phyloP scores from a whole-genome alignment of 2,888 invertebrate genomes.

The Caenorhabditis wallacei region DNA sequence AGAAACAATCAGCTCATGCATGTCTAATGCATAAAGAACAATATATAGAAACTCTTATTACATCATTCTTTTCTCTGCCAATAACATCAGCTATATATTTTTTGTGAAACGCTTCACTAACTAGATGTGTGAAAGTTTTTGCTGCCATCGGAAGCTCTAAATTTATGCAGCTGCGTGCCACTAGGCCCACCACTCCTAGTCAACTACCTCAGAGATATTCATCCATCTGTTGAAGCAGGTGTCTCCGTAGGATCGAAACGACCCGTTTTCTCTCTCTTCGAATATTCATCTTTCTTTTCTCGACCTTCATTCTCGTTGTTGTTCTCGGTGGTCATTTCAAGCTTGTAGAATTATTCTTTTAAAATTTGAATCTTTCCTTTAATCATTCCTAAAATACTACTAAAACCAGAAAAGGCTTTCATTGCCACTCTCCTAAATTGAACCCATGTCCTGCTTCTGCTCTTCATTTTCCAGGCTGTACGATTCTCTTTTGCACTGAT shows the following conservation, averaged over 20 bases:
- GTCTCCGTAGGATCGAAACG: constrained; percentile 3
- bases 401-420: constrained; percentile 6
- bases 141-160: constrained; percentile 22
- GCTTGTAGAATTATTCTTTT: too few relatives aligned
- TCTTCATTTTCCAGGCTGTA: constrained; percentile 23
- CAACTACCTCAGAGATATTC: constrained; percentile 44
- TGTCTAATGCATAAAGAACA: neutral
- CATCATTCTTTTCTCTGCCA: neutral
- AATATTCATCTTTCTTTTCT: constrained; percentile 40
- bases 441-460: constrained; percentile 9
- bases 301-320: constrained; percentile 23
- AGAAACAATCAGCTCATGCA: neutral
- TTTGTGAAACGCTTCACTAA: constrained; percentile 11
- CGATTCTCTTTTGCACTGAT: constrained; percentile 27
- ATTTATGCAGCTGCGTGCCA: constrained; percentile 51
- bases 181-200: neutral
- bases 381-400: too few relatives aligned
- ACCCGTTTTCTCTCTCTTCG: neutral
- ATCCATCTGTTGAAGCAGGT: constrained; percentile 58
- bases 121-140: constrained; percentile 39
- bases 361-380: too few relatives aligned
- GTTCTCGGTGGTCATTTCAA: neutral
- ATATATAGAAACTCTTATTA: neutral
- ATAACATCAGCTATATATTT: neutral
- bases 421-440: constrained; percentile 50